These are phyloP conservation scores for Actenoides lindsayi DNA, from an alignment of 2,113 vertebrate genomes.

Conservation along the genomic window DNA sequence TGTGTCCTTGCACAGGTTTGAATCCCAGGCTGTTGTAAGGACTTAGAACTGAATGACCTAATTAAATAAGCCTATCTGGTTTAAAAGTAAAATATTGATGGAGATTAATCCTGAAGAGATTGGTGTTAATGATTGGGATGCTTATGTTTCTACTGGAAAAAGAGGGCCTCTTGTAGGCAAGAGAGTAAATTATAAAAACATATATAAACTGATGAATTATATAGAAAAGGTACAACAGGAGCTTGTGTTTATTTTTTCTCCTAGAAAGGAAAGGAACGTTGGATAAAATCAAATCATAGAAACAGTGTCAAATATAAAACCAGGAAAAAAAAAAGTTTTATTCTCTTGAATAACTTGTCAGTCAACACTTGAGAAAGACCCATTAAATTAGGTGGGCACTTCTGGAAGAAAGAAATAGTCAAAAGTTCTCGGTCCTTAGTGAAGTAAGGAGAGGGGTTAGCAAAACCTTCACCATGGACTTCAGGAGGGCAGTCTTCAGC, in stretches of 20 bases:
- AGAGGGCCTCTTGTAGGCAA: background rate
- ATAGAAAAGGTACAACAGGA: background rate
- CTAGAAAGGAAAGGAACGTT: background rate
- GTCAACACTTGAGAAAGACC: background rate
- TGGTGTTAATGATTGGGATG: background rate
- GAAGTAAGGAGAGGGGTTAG: too few relatives aligned
- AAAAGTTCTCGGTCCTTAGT: background rate
- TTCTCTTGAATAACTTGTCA: background rate
- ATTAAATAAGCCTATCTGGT: background rate
- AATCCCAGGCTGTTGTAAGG: background rate
- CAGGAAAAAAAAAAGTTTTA: background rate
- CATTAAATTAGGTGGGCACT: background rate
- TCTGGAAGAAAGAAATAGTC: background rate
- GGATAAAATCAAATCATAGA: background rate
- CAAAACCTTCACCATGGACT: too few relatives aligned
- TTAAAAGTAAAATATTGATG: background rate
- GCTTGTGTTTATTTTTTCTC: background rate
- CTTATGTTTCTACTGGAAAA: background rate
- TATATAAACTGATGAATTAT: background rate
- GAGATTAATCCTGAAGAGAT: background rate
- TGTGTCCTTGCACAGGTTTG: background rate
- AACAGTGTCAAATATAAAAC: background rate
- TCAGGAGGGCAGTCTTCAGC: too few relatives aligned
- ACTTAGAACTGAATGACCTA: background rate
- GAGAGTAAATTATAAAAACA: background rate